Evolutionary conservation across 2,888 invertebrate species (phyloP).

Genomic region (Metopia argyrocephala): DNA sequence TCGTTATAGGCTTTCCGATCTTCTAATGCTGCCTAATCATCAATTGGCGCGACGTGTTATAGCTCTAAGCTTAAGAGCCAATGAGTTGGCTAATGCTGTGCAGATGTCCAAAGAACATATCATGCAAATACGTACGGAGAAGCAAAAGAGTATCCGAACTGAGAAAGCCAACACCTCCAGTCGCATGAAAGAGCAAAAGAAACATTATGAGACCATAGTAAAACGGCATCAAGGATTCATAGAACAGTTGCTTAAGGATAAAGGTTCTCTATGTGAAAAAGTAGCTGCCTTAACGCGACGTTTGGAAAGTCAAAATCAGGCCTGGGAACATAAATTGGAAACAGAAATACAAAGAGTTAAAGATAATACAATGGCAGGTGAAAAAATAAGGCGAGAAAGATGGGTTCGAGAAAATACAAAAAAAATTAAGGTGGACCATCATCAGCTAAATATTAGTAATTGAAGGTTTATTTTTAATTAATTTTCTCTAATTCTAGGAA

Average conservation of each 20-base stretch:
- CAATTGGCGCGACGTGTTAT: slow-evolving; percentile 77
- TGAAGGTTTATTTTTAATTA: too few species aligned
- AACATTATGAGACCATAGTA: slow-evolving; percentile 86
- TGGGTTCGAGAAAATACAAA: slow-evolving; percentile 92
- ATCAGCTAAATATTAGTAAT: background rate
- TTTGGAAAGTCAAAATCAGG: slow-evolving; percentile 80
- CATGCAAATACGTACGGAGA: slow-evolving; percentile 76
- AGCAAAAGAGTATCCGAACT: slow-evolving; percentile 76
- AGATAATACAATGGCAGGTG: slow-evolving; percentile 87
- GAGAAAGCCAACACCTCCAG: slow-evolving; percentile 78
- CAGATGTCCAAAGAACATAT: slow-evolving; percentile 78
- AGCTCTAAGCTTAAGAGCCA: slow-evolving; percentile 76
- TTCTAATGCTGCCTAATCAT: slow-evolving; percentile 78
- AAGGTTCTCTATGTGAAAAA: slow-evolving; percentile 85
- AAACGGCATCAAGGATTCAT: slow-evolving; percentile 90
- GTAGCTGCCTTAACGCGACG: slow-evolving; percentile 77
- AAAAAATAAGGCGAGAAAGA: slow-evolving; percentile 86
- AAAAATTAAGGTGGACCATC: slow-evolving; percentile 86
- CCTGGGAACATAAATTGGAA: slow-evolving; percentile 86
- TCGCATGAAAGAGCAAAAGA: slow-evolving; percentile 81
- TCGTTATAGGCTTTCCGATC: slow-evolving; percentile 74
- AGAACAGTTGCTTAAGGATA: slow-evolving; percentile 89
- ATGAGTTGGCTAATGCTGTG: slow-evolving; percentile 78
- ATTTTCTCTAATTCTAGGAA: slow-evolving; percentile 80
- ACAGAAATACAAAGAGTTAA: slow-evolving; percentile 87